Evolutionary conservation across 2,113 vertebrate genomes (phyloP).

Genomic region (Tachuris rubrigastra): DNA sequence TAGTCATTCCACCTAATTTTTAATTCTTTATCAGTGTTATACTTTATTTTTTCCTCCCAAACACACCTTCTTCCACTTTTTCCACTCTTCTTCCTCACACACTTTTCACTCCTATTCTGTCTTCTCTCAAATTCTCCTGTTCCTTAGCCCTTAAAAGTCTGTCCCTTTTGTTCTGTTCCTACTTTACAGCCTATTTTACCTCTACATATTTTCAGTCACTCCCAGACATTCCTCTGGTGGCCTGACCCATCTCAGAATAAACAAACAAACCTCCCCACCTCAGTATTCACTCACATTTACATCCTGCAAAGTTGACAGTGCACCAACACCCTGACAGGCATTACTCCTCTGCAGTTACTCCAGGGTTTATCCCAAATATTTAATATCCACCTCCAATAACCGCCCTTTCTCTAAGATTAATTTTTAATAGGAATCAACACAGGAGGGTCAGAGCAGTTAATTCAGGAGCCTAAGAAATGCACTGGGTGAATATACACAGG

Average conservation of each 20-base stretch:
- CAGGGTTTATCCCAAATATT: neutral
- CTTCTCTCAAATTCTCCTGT: neutral
- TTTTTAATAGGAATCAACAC: neutral
- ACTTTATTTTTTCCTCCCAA: neutral
- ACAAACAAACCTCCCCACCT: neutral
- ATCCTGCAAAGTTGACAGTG: neutral
- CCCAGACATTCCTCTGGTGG: neutral
- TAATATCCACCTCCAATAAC: neutral
- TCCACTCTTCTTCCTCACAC: neutral
- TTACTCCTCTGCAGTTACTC: neutral
- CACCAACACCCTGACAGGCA: neutral
- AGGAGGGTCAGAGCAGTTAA: neutral
- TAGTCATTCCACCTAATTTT: neutral
- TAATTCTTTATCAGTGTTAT: neutral
- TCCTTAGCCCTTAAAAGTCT: neutral
- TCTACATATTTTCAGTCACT: neutral
- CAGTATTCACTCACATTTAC: neutral
- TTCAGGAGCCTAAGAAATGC: neutral
- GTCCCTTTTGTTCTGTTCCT: neutral
- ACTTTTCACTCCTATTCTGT: neutral
- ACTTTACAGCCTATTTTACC: neutral
- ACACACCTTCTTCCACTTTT: neutral
- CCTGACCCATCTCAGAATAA: neutral
- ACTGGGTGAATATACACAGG: accelerated
- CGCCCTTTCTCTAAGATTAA: neutral